A percentile compares a stretch with the other conserved stretches of the same genome.
Conservation (phyloP, 1,140 invertebrate species). For the Drosophila chauvacae region DNA sequence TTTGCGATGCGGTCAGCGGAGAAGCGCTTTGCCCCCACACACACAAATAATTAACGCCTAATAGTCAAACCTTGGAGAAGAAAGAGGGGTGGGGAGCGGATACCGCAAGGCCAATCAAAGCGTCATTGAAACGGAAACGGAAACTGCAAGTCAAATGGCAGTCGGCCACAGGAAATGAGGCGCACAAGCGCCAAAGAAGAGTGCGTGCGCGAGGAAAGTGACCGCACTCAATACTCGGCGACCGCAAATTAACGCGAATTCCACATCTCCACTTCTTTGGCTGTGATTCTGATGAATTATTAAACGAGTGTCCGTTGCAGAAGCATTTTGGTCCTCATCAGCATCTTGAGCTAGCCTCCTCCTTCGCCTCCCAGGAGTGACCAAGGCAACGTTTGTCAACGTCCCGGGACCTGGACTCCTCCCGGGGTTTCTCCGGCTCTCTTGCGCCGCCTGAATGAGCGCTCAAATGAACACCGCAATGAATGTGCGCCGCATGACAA, state of each 20-base stretch:
- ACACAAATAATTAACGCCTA: slow-evolving; percentile 72
- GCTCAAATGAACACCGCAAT: slow-evolving; percentile 83
- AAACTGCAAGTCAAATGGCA: slow-evolving; percentile 80
- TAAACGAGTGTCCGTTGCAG: slow-evolving; percentile 56
- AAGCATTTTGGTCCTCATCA: slow-evolving; percentile 16
- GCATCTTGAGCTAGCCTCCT: slow-evolving; percentile 12
- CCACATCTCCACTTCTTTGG: slow-evolving; percentile 15
- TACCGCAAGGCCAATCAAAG: slow-evolving; percentile 80
- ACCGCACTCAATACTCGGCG: slow-evolving; percentile 36
- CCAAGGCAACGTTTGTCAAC: slow-evolving; percentile 62
- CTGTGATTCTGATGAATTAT: slow-evolving; percentile 67
- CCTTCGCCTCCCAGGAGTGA: slow-evolving; percentile 24
- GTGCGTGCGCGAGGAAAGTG: slow-evolving; percentile 17
- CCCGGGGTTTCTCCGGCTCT: neutral
- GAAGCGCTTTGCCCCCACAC: slow-evolving; percentile 33
- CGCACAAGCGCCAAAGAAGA: slow-evolving; percentile 55
- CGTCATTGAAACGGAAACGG: slow-evolving; percentile 81
- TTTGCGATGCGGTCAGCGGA: slow-evolving; percentile 55
- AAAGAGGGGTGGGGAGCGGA: slow-evolving; percentile 22
- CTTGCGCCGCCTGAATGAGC: slow-evolving; percentile 63
- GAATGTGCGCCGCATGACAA: slow-evolving; percentile 82
- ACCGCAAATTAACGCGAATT: slow-evolving; percentile 73
- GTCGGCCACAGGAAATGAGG: slow-evolving; percentile 78
- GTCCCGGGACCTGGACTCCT: slow-evolving; percentile 13
- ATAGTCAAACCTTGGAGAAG: slow-evolving; percentile 37